Percentiles rank a stretch among this genome's conserved stretches.
phyloP scores from a whole-genome alignment of 2,113 vertebrate genomes.

The Sciurus niger region DNA sequence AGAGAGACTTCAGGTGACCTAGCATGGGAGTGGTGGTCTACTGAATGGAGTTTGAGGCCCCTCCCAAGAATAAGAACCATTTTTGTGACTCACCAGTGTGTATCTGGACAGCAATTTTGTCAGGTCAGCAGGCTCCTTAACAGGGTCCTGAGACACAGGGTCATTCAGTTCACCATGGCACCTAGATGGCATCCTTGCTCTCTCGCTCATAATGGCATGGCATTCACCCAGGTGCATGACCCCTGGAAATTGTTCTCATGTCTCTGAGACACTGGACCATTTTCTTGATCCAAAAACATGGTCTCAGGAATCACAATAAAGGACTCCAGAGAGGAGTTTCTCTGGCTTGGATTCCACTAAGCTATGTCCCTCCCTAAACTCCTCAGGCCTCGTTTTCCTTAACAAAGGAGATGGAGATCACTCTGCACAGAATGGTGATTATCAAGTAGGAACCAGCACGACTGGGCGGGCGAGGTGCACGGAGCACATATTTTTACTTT shows the following conservation, averaged over 20 bases:
- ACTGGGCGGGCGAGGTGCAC: rapidly evolving
- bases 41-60: background rate
- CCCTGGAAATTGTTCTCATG: background rate
- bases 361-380: background rate
- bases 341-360: background rate
- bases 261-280: rapidly evolving
- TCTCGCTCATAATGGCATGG: background rate
- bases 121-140: background rate
- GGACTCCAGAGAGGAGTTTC: background rate
- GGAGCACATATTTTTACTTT: rapidly evolving
- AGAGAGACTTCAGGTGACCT: background rate
- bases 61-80: rapidly evolving
- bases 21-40: rapidly evolving
- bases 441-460: background rate
- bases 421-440: background rate
- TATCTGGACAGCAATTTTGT: background rate
- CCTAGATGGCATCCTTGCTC: background rate
- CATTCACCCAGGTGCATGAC: too few relatives aligned
- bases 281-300: background rate
- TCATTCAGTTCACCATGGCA: rapidly evolving
- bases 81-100: background rate
- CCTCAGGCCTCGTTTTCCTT: background rate
- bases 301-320: too few relatives aligned
- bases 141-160: background rate
- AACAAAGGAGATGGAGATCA: background rate